Conservation (phyloP, 1,140 invertebrate species). For the Cotesia glomerata region DNA sequence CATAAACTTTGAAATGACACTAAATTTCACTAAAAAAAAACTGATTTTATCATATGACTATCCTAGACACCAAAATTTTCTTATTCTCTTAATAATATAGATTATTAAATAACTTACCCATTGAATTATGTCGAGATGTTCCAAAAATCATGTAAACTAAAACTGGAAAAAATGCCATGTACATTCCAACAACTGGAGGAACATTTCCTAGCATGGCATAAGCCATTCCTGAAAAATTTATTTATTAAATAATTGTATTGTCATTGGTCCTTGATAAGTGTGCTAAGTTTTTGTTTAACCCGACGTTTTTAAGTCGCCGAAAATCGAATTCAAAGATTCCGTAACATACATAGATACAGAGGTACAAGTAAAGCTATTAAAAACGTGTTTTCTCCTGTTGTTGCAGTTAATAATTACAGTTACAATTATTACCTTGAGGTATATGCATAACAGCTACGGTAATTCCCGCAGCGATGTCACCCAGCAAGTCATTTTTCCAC, state of each 20-base stretch:
- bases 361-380: no score
- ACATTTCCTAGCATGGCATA: constrained; percentile 89
- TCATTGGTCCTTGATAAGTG: no score
- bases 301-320: background rate
- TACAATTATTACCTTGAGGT: constrained; percentile 70
- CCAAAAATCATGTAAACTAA: constrained; percentile 89
- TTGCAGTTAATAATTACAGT: no score
- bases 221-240: constrained; percentile 77
- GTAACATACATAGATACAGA: no score
- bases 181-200: constrained; percentile 87
- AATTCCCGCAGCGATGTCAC: constrained; percentile 68
- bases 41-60: no score
- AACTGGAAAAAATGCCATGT: constrained; percentile 94
- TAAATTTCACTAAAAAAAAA: no score
- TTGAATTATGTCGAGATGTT: constrained; percentile 89
- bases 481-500: constrained; percentile 62
- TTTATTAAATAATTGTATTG: background rate
- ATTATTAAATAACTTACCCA: constrained; percentile 74
- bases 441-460: constrained; percentile 82
- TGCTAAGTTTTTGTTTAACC: no score
- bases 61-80: no score
- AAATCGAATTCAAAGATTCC: no score
- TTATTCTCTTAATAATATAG: no score
- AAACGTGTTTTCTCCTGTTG: no score
- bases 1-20: no score